phyloP scores from a whole-genome alignment of 2,113 vertebrate genomes.

The Numenius arquata region DNA sequence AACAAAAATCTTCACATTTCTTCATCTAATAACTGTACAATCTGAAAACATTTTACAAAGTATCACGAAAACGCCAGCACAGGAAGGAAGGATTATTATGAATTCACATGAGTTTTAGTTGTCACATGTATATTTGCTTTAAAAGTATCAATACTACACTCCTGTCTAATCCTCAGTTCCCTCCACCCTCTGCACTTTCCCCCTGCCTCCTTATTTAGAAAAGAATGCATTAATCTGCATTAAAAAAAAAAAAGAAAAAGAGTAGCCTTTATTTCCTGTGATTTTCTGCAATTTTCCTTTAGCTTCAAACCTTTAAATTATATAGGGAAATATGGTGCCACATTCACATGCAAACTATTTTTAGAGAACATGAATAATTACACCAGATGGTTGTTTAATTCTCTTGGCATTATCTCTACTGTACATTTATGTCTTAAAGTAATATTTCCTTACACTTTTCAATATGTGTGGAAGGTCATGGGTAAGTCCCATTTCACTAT shows the following conservation, averaged over 20 bases:
- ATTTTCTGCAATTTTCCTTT: slow-evolving; percentile 52
- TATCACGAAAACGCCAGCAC: background rate
- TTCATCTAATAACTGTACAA: background rate
- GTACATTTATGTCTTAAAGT: slow-evolving; percentile 71
- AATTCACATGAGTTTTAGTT: background rate
- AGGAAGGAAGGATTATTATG: background rate
- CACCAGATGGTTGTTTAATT: slow-evolving; percentile 78
- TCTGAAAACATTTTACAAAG: background rate
- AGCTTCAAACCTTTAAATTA: slow-evolving; percentile 61
- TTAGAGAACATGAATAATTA: slow-evolving; percentile 75
- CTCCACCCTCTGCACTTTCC: background rate
- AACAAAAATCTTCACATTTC: background rate
- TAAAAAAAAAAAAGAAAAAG: background rate
- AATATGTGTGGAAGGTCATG: slow-evolving; percentile 33
- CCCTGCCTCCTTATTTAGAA: background rate
- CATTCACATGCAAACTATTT: slow-evolving; percentile 72
- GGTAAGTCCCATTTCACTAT: slow-evolving; percentile 31
- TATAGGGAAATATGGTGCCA: slow-evolving; percentile 52
- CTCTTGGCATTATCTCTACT: slow-evolving; percentile 73
- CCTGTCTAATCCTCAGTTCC: background rate
- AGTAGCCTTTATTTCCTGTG: slow-evolving; percentile 10
- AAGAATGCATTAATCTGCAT: background rate
- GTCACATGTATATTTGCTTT: background rate
- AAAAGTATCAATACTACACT: background rate
- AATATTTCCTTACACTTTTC: slow-evolving; percentile 66